Evolutionary conservation across 2,888 invertebrate genomes (phyloP), one percentile per base, ranked within the genome.

Genomic region (Polydrusus pterygomalis): DNA sequence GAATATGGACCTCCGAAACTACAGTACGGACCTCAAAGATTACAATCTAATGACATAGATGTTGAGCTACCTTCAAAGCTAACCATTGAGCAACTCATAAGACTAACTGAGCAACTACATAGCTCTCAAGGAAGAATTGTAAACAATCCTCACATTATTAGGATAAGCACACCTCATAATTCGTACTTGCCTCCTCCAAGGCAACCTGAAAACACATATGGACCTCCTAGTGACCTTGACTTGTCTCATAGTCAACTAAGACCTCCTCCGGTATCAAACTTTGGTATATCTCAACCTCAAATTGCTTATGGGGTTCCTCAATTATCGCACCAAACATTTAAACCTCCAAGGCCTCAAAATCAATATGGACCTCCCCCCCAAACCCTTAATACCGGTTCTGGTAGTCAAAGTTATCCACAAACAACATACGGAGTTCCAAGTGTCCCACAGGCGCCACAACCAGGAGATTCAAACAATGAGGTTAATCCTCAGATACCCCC

Each of bases 71-170:
- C 75, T 13, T 51, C 75, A 11, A 75, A 56, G 62, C 34, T 79
- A 45, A 79, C 79, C 18, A 77, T 79, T 13, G 79, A 79, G 18
- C 75, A 79, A 70, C 73, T 79, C 17, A 77, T 79, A 17, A 38
- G 65, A 18, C 45, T 79, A 15, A 79, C 79, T 15, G 79, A 79
- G 43, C 54, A 77, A 51, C 20, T 79, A 18, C 74, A 77, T 18
- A 64, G 49, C 64, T 70, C 70, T 8, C 54, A 45, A 15, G 17
- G 25, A 60, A 68, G 34, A 34, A 47, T 67, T 3, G 65, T 70
- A 9, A 65, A 47, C 25, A 54, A 45, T 11, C 75, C 70, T 0
- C 74, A 74, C 38, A 69, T 40, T 10, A 56, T 60, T 15, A 47
- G 60, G 11, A 8, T 68, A 30, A 58, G 38, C 34, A 25, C 60